These are phyloP conservation scores for Pachliopta kotzebuea DNA, from an alignment of 2,888 invertebrate genomes.

Conservation along the genomic window DNA sequence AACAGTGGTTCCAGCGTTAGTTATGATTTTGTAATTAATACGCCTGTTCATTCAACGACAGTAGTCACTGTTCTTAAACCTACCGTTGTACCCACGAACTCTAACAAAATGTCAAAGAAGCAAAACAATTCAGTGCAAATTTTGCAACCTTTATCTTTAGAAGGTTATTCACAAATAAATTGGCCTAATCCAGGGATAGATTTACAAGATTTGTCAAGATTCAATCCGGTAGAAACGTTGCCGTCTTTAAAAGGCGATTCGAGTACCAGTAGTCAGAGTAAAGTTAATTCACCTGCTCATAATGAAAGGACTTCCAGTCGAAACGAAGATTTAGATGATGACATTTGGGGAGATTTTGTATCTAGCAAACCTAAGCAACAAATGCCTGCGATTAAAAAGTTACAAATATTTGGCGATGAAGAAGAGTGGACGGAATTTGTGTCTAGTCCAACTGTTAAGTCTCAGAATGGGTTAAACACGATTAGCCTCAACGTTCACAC, in stretches of 20 bases:
- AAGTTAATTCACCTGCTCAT: constrained; percentile 59
- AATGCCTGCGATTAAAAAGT: constrained; percentile 48
- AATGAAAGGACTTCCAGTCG: constrained; percentile 42
- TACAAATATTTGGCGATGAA: constrained; percentile 55
- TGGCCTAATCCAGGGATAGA: constrained; percentile 83
- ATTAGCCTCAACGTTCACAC: constrained; percentile 73
- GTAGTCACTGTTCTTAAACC: constrained; percentile 54
- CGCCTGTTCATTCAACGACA: constrained; percentile 32
- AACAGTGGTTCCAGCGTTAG: constrained; percentile 36
- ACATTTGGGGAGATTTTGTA: constrained; percentile 83
- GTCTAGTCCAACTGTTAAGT: constrained; percentile 66
- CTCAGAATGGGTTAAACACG: constrained; percentile 70
- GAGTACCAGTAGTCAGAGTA: constrained; percentile 54
- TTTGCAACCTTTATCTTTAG: constrained; percentile 70
- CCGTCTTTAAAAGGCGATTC: constrained; percentile 66
- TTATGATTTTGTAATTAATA: constrained; percentile 37
- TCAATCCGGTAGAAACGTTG: constrained; percentile 73
- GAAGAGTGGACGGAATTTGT: constrained; percentile 78
- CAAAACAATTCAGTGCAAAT: constrained; percentile 66
- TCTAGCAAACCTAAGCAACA: constrained; percentile 69
- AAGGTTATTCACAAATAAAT: constrained; percentile 79
- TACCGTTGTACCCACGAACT: constrained; percentile 37
- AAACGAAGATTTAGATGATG: constrained; percentile 67
- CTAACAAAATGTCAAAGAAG: constrained; percentile 40
- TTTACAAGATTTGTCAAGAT: constrained; percentile 71